These are phyloP conservation scores for Acromyrmex charruanus DNA, from an alignment of 1,140 invertebrate species.

Conservation along the genomic window DNA sequence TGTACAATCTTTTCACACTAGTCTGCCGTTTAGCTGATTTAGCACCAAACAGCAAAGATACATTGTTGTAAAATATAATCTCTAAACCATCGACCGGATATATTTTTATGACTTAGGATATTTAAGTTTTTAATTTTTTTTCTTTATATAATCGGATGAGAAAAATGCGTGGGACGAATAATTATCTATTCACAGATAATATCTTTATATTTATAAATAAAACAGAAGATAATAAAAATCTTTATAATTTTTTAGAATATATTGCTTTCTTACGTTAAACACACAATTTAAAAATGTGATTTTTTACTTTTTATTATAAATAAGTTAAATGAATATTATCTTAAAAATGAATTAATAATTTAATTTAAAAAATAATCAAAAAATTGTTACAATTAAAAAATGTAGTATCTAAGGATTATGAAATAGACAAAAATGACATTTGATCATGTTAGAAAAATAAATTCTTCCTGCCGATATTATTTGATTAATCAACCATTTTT, in stretches of 20 bases:
- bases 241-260: background rate
- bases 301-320: too few species aligned
- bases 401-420: too few species aligned
- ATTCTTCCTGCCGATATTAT: too few species aligned
- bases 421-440: too few species aligned
- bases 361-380: too few species aligned
- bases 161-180: background rate
- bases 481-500: too few species aligned
- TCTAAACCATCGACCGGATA: background rate
- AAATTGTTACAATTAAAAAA: too few species aligned
- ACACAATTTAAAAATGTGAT: too few species aligned
- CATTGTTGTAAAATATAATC: background rate
- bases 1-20: background rate
- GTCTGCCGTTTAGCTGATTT: background rate
- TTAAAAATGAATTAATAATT: too few species aligned
- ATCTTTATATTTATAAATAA: background rate
- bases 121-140: conserved; percentile 1
- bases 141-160: background rate
- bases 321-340: too few species aligned
- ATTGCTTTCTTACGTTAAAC: background rate
- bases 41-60: background rate
- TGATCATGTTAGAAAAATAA: too few species aligned
- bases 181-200: background rate
- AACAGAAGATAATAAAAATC: background rate
- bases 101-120: background rate